Evolutionary conservation across 2,888 invertebrate genomes (phyloP), one percentile per base, ranked within the genome.

Genomic region (Athetis lepigone): DNA sequence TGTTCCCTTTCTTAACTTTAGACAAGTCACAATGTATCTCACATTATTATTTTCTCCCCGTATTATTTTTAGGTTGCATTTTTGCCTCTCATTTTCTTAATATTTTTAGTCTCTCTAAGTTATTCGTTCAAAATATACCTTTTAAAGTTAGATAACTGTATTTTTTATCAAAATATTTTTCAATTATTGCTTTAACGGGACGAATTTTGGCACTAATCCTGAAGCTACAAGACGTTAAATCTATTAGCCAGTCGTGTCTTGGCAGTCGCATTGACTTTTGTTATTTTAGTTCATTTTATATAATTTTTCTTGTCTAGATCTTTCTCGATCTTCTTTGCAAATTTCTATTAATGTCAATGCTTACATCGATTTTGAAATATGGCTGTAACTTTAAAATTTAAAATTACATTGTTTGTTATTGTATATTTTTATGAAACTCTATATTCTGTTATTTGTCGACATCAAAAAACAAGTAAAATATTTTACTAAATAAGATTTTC

Each of bases 171-270:
- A 9, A 39, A 23, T 18, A 27, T 36, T 55, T 43, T 55, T 3
- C 25, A 42, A 8, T 63, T 74, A 73, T 68, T 70, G 68, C 55
- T 67, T 72, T 69, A 77, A 75, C 69, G 75, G 77, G 67, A 70
- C 49, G 51, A 65, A 69, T 75, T 54, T 83, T 88, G 85, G 86
- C 88, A 80, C 75, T 80, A 77, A 81, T 79, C 84, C 82, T 83
- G 81, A 80, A 81, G 81, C 69, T 76, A 45, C 69, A 82, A 70
- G 69, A 80, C 72, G 66, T 57, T 47, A 75, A 75, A 66, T 79
- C 71, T 79, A 64, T 76, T 45, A 68, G 43, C 43, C 47, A 42
- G 60, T 50, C 58, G 52, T 72, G 70, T 83, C 45, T 85, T 84
- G 83, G 83, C 83, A 81, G 61, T 42, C 45, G 55, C 37, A 23